Conservation (phyloP, 1,140 invertebrate genomes). For the Melitaea cinxia region DNA sequence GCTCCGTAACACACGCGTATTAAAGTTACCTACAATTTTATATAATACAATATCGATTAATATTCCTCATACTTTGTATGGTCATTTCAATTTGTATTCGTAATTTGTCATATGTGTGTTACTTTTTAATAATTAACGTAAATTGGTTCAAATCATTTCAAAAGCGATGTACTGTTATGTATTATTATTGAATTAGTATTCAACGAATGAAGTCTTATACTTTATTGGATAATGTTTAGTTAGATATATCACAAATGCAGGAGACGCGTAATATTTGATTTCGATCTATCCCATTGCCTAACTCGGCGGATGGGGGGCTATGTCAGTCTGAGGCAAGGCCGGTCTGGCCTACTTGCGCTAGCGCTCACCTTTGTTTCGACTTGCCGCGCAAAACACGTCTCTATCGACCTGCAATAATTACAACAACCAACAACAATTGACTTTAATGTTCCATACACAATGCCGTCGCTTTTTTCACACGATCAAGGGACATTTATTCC, state of each 20-base stretch:
- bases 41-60: neutral
- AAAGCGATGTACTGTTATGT: no score
- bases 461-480: slow-evolving; percentile 28
- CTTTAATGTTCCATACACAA: slow-evolving; percentile 39
- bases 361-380: slow-evolving; percentile 67
- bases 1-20: slow-evolving; percentile 7
- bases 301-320: slow-evolving; percentile 58
- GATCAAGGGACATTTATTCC: slow-evolving; percentile 20
- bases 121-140: no score
- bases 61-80: neutral
- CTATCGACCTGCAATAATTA: slow-evolving; percentile 50
- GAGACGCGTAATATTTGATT: neutral
- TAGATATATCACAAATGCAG: neutral
- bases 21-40: slow-evolving; percentile 10
- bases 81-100: neutral
- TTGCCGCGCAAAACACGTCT: slow-evolving; percentile 52
- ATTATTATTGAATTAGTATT: no score
- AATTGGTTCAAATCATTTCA: no score
- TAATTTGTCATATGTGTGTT: no score
- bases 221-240: neutral
- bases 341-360: slow-evolving; percentile 69
- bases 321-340: slow-evolving; percentile 64
- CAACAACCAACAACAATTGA: slow-evolving; percentile 51
- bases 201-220: no score
- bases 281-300: slow-evolving; percentile 35